phyloP scores from a whole-genome alignment of 2,797 vertebrate species.

The Phaenicophaeus curvirostris region DNA sequence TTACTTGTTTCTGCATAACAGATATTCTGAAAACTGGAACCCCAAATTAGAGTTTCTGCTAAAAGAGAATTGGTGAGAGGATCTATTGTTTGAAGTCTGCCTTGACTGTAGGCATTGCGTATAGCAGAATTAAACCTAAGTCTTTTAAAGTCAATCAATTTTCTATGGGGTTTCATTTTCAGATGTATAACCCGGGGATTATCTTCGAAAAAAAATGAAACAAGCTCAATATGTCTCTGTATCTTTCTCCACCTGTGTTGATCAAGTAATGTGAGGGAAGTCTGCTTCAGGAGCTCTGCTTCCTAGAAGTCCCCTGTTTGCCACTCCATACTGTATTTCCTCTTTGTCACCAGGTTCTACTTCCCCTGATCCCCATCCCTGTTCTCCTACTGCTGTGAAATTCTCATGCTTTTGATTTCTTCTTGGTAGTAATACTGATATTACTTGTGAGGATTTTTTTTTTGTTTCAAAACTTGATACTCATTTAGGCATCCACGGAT shows the following conservation, averaged over 20 bases:
- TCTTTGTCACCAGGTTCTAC: not conserved
- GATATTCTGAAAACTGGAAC: not conserved
- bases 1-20: not conserved
- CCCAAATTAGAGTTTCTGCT: not conserved
- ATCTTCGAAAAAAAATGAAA: not conserved
- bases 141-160: not conserved
- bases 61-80: not conserved
- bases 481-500: not conserved
- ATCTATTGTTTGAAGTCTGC: not conserved
- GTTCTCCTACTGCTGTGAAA: not conserved
- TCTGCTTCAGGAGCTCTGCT: not conserved
- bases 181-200: not conserved
- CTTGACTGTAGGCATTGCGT: not conserved
- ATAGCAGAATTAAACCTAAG: not conserved
- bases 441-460: not conserved
- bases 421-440: not conserved
- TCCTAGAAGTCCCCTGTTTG: not conserved
- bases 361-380: accelerated
- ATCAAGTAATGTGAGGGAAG: not conserved
- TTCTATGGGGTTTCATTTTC: not conserved
- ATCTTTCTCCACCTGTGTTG: not conserved
- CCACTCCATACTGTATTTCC: accelerated
- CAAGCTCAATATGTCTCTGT: not conserved
- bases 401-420: not conserved
- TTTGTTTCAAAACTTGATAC: accelerated